Percentiles rank a stretch among this genome's conserved stretches.
phyloP scores from a whole-genome alignment of 2,888 invertebrate species.

The Oscheius onirici region DNA sequence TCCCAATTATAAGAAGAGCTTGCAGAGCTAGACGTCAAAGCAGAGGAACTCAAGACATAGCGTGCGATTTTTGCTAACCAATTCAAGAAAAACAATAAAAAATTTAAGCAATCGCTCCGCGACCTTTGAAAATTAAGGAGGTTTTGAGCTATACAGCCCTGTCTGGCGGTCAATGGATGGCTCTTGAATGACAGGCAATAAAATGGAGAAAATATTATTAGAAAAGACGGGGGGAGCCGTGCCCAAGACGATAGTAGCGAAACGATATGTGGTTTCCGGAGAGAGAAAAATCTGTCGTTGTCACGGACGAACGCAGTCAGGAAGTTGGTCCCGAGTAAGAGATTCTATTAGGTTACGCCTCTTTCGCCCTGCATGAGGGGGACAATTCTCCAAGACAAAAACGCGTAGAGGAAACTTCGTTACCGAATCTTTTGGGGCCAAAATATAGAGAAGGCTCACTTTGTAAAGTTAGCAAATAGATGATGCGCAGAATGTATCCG shows the following conservation, averaged over 20 bases:
- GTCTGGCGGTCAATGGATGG: not conserved
- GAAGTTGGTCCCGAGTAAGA: constrained; percentile 10
- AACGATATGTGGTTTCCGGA: not conserved
- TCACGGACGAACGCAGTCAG: constrained; percentile 20
- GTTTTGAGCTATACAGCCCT: too few relatives aligned
- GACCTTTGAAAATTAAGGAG: too few relatives aligned
- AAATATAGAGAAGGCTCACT: not conserved
- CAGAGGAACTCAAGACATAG: too few relatives aligned
- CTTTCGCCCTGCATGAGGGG: constrained; percentile 7
- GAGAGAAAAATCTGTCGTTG: not conserved
- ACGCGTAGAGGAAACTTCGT: not conserved
- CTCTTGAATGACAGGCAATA: constrained; percentile 10
- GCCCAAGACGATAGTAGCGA: not conserved
- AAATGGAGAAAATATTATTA: constrained; percentile 1
- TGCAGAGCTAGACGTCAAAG: too few relatives aligned
- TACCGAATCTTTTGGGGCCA: not conserved
- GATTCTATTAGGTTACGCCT: constrained; percentile 32
- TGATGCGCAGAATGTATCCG: not conserved
- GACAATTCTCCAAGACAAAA: constrained; percentile 17
- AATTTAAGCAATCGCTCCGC: too few relatives aligned
- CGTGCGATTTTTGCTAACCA: too few relatives aligned
- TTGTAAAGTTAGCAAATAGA: not conserved
- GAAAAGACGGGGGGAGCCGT: not conserved
- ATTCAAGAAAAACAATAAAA: too few relatives aligned
- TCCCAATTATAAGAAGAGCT: too few relatives aligned